phyloP scores from a whole-genome alignment of 2,797 vertebrate genomes.

The Sebastes glaucus region DNA sequence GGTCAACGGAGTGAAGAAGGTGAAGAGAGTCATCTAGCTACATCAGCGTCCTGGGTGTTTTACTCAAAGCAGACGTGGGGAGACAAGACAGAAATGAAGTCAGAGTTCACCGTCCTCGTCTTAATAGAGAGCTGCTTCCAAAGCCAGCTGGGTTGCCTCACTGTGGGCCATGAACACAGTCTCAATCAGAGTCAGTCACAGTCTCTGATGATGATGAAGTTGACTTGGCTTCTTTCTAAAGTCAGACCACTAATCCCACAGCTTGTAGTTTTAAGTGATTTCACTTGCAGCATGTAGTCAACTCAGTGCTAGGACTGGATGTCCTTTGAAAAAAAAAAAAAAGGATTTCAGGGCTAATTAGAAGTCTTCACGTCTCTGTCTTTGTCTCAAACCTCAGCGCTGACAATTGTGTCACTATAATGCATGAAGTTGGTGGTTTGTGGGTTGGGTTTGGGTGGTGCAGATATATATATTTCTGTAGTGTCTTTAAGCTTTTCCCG shows the following conservation, averaged over 20 bases:
- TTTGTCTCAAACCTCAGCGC: too few relatives aligned
- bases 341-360: not conserved
- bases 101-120: not conserved
- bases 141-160: constrained; percentile 24
- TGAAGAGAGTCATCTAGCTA: constrained; percentile 15
- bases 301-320: not conserved
- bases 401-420: not conserved
- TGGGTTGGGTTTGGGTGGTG: not conserved
- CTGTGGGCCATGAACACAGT: constrained; percentile 4
- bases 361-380: not conserved
- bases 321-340: not conserved
- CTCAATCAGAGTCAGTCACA: constrained; percentile 9
- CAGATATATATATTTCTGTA: not conserved
- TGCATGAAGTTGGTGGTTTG: not conserved
- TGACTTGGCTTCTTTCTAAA: not conserved
- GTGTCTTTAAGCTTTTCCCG: too few relatives aligned
- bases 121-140: not conserved
- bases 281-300: not conserved
- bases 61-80: constrained; percentile 13
- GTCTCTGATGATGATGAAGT: constrained; percentile 12
- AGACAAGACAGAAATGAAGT: constrained; percentile 47
- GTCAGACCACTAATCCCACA: constrained; percentile 2
- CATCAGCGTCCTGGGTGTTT: constrained; percentile 36
- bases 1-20: not conserved
- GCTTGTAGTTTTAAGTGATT: constrained; percentile 13